Base-by-base conservation (phyloP, 2,797 vertebrate genomes). In the Acestrorhynchus altus region DNA sequence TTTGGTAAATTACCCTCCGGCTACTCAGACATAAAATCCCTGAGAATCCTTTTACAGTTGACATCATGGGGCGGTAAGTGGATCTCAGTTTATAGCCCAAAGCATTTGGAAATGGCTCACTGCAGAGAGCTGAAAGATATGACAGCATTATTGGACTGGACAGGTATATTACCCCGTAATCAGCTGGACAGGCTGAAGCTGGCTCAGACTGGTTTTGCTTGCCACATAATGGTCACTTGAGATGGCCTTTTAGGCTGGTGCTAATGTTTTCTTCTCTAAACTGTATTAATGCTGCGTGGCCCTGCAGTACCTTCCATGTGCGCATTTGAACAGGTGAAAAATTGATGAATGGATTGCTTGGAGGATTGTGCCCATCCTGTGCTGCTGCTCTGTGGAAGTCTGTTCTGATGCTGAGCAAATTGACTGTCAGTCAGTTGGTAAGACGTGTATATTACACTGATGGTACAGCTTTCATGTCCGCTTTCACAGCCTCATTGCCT, bases 251-350 rank as follows among this genome's bases (percentile, higher is more conserved):
- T 67, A 24, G 42, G 24, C 22, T 54, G 20, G 46, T 35, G n/a
- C n/a, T 49, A 39, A 49, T 15, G 31, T 40, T 22, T 24, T 7
- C 28, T 16, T 40, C 9, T 39, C 57, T 59, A 8, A 60, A 46
- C 54, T 72, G 15, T 46, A 13, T 31, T 35, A 35, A 20, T 28
- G 24, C 22, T 73, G 54, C 47, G 22, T 61, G 56, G 18, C 6
- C 26, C 40, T 73, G 69, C 66, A 69, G 67, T 49, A 69, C 67
- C 11, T 69, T 69, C 49, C 67, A 69, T 35, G 31, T 69, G 22
- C 67, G 47, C 8, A 52, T 69, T 13, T 69, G 47, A 54, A 54
- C n/a, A 7, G 26, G 1, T n/a, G 65, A 11, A 13, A n/a, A 12
- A 51, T 51, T 8, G 47, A 52, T 52, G 47, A 28, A 26, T 28